Evolutionary conservation across 2,888 invertebrate species (phyloP).

Genomic region (Pammene fasciana): DNA sequence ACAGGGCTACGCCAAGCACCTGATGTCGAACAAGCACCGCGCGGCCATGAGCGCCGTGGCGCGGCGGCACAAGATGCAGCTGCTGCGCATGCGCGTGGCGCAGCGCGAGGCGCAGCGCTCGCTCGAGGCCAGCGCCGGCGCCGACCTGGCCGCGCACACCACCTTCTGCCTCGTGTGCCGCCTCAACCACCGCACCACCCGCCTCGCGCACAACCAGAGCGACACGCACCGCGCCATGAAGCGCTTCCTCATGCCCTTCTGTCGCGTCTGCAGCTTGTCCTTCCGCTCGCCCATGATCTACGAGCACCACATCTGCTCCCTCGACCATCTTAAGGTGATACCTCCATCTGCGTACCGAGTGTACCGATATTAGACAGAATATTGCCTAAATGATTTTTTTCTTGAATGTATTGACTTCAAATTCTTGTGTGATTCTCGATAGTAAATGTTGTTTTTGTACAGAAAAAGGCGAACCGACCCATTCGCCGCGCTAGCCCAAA

Average conservation of each 20-base stretch:
- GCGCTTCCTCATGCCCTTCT: constrained; percentile 92
- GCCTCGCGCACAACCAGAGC: constrained; percentile 90
- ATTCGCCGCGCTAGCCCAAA: constrained; percentile 76
- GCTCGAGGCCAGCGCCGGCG: constrained; percentile 87
- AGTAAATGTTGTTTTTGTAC: constrained; percentile 10
- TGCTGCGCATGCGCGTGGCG: constrained; percentile 90
- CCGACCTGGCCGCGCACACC: constrained; percentile 84
- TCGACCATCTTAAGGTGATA: constrained; percentile 90
- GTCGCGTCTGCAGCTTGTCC: constrained; percentile 89
- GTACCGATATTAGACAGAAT: too few relatives aligned
- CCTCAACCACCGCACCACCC: constrained; percentile 89
- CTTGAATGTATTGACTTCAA: too few relatives aligned
- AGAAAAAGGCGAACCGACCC: constrained; percentile 70
- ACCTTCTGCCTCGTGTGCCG: constrained; percentile 90
- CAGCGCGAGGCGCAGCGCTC: constrained; percentile 92
- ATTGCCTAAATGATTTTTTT: background rate
- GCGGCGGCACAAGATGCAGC: constrained; percentile 87
- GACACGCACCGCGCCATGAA: constrained; percentile 93
- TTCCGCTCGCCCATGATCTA: constrained; percentile 94
- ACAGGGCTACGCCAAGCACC: constrained; percentile 88
- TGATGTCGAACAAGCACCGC: constrained; percentile 88
- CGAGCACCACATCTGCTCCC: constrained; percentile 91
- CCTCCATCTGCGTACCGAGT: too few relatives aligned
- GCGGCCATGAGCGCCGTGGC: constrained; percentile 89
- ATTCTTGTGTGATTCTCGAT: background rate